phyloP scores from a whole-genome alignment of 2,113 vertebrate species.

The Chloroceryle aenea region DNA sequence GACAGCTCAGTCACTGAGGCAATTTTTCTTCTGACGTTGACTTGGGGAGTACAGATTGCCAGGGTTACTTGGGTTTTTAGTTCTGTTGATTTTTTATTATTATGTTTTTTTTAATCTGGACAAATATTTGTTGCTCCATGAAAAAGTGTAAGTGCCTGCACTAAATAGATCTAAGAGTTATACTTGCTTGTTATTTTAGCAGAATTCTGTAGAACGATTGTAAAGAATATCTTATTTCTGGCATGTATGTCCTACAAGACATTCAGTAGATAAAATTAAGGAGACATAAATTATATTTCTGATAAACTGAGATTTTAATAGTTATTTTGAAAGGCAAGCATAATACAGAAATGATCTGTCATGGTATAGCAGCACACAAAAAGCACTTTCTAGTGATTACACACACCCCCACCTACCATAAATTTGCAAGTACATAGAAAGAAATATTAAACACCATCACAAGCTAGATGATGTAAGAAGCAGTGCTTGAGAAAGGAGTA shows the following conservation, averaged over 20 bases:
- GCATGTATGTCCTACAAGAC: neutral
- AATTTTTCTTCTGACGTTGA: conserved; percentile 10
- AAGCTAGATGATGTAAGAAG: neutral
- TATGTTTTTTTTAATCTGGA: neutral
- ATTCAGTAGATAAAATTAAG: neutral
- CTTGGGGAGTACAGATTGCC: neutral
- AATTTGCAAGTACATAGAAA: neutral
- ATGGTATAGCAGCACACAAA: neutral
- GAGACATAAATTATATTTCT: neutral
- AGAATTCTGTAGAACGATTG: neutral
- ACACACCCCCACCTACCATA: neutral
- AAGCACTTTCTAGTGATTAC: neutral
- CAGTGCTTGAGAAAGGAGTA: neutral
- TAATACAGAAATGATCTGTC: neutral
- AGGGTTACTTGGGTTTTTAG: neutral
- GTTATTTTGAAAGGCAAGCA: neutral
- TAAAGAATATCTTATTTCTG: neutral
- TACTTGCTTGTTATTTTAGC: neutral
- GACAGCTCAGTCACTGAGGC: neutral
- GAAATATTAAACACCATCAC: neutral
- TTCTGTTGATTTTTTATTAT: neutral
- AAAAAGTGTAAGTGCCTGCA: neutral
- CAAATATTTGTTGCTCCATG: neutral
- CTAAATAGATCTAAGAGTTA: neutral
- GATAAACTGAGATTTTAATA: neutral